These are phyloP conservation scores for Aplocera efformata DNA, from an alignment of 2,888 invertebrate species.

Conservation along the genomic window DNA sequence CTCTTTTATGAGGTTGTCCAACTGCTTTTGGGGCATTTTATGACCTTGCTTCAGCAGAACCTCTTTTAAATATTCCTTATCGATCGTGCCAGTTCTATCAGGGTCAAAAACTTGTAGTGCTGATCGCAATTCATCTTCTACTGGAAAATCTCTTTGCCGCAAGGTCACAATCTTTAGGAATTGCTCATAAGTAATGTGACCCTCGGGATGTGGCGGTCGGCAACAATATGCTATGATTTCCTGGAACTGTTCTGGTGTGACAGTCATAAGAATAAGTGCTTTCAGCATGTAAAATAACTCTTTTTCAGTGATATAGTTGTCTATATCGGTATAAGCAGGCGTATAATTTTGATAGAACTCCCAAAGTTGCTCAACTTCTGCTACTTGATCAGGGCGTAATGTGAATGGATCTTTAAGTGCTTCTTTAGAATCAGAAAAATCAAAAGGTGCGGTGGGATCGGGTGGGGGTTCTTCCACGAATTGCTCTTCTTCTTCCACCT, in stretches of 20 bases:
- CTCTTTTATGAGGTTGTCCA: slow-evolving; percentile 65
- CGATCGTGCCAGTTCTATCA: slow-evolving; percentile 48
- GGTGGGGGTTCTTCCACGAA: slow-evolving; percentile 59
- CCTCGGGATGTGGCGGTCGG: slow-evolving; percentile 59
- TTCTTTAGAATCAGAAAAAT: slow-evolving; percentile 63
- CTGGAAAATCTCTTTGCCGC: slow-evolving; percentile 54
- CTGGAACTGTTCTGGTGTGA: slow-evolving; percentile 61
- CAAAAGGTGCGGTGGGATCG: slow-evolving; percentile 65
- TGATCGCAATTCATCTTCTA: slow-evolving; percentile 61
- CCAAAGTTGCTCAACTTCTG: slow-evolving; percentile 69
- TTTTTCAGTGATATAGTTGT: slow-evolving; percentile 61
- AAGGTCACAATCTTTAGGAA: slow-evolving; percentile 66
- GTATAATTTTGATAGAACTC: slow-evolving; percentile 63
- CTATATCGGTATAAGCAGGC: slow-evolving; percentile 63
- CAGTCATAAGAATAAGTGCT: slow-evolving; percentile 56
- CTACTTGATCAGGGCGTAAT: slow-evolving; percentile 61
- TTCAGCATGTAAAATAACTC: slow-evolving; percentile 68
- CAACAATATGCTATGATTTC: slow-evolving; percentile 61
- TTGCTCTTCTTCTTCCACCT: slow-evolving; percentile 52
- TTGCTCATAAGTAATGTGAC: slow-evolving; percentile 61
- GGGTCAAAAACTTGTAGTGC: slow-evolving; percentile 61
- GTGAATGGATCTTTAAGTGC: slow-evolving; percentile 54
- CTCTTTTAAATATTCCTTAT: slow-evolving; percentile 58
- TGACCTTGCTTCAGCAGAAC: slow-evolving; percentile 52
- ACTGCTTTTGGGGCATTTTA: slow-evolving; percentile 49